Percentiles rank a stretch among this genome's conserved stretches.
Conservation (phyloP, 2,888 invertebrate species). For the Lasioglossum villosulum region DNA sequence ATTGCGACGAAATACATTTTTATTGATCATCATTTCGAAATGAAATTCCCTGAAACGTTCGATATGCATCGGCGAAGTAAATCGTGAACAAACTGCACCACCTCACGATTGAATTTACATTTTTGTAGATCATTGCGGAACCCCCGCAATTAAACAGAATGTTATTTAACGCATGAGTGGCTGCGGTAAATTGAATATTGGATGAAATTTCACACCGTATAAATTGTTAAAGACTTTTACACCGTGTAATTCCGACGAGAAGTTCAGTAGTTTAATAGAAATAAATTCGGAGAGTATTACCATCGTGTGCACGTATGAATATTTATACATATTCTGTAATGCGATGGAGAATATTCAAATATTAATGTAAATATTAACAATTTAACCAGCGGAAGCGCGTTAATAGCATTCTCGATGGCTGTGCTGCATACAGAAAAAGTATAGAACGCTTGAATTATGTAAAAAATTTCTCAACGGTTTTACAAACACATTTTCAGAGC, state of each 20-base stretch:
- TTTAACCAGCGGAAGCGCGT: neutral
- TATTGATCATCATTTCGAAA: neutral
- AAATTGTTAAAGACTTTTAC: neutral
- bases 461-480: no score
- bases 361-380: neutral
- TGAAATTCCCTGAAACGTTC: neutral
- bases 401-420: neutral
- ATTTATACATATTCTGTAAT: neutral
- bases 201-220: neutral
- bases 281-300: neutral
- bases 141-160: neutral
- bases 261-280: neutral
- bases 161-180: neutral
- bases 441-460: neutral
- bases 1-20: neutral
- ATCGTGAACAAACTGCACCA: neutral
- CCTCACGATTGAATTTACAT: neutral
- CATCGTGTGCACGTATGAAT: neutral
- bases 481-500: no score
- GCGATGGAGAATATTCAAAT: neutral
- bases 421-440: neutral
- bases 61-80: neutral
- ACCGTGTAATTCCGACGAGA: neutral
- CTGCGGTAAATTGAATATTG: neutral
- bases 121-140: neutral